Base-by-base conservation (phyloP, 1,140 invertebrate genomes). In the Planococcus citri region DNA sequence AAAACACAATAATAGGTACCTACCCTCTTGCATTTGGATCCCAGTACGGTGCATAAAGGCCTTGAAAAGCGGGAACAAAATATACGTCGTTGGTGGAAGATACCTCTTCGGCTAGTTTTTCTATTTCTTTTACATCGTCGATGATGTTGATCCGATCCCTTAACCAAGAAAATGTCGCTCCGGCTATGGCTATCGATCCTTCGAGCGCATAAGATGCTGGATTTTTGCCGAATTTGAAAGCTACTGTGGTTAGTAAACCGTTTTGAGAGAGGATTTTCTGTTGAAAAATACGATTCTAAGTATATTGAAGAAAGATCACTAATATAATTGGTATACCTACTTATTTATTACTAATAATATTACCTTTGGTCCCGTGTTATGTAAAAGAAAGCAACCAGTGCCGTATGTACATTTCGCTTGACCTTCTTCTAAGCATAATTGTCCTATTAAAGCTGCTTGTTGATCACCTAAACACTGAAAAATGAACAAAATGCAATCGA, bases 11-110 rank as follows among this genome's bases (percentile, higher is more conserved):
- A 22, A 24, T 64, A 64, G 24, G 0, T 68, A 75, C 71, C 71
- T 78, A 88, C 87, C 93, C 93, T 79, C 93, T 84, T 0, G 94
- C 93, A 82, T 95, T 89, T 74, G 90, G 86, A 71, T 90, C 84
- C 94, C 94, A 97, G 77, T 96, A 89, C 0, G 96, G 96, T 71
- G 95, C 92, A 78, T 94, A 97, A 0, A 98, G 80, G 0, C 96
- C 96, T 72, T 89, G 88, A 78, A 97, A 97, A 61, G 90, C 91
- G 6, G 95, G 94, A 20, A 97, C 94, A 81, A 98, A 97, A 77
- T 91, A 95, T 73, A 96, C 88, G 74, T 91, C 92, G 51, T 84
- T 83, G 1, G 85, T 86, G 71, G 81, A 83, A 51, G 82, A 79
- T 1, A 89, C 88, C 58, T 77, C 80, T 51, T 80, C 75, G 1